Percentiles rank a stretch among this genome's conserved stretches.
These are phyloP conservation scores for Chalcis sispes DNA, from an alignment of 2,888 invertebrate species.

Conservation along the genomic window DNA sequence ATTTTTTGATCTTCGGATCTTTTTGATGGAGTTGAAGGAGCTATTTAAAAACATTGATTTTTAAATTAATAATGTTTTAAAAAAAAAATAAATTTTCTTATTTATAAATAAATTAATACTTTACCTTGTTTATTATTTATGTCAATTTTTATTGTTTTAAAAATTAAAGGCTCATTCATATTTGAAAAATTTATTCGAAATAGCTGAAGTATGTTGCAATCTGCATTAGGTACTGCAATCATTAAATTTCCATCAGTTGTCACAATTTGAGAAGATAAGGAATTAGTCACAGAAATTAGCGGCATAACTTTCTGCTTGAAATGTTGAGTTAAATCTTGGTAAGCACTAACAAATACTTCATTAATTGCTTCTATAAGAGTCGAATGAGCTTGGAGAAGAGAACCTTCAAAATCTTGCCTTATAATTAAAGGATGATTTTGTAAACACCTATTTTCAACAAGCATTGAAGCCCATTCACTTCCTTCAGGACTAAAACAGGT, in stretches of 20 bases:
- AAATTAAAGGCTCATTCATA: conserved; percentile 58
- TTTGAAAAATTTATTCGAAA: conserved; percentile 63
- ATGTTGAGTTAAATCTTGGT: conserved; percentile 81
- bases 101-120: neutral
- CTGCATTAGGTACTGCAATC: conserved; percentile 65
- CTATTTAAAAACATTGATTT: conserved; percentile 51
- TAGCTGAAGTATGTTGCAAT: conserved; percentile 67
- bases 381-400: conserved; percentile 88
- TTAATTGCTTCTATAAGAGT: conserved; percentile 82
- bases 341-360: conserved; percentile 83
- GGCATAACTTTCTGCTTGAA: conserved; percentile 75
- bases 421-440: conserved; percentile 85
- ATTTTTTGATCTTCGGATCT: conserved; percentile 72
- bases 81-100: neutral
- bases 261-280: conserved; percentile 67
- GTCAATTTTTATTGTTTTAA: conserved; percentile 63
- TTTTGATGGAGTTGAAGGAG: conserved; percentile 62
- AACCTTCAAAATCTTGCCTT: conserved; percentile 85
- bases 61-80: neutral
- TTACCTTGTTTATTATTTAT: conserved; percentile 69
- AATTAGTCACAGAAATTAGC: conserved; percentile 61
- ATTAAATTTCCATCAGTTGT: conserved; percentile 66
- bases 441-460: conserved; percentile 85
- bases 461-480: conserved; percentile 87
- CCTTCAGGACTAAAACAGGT: conserved; percentile 83